Evolutionary conservation across 1,140 invertebrate species (phyloP).

Genomic region (Ladona fulva): DNA sequence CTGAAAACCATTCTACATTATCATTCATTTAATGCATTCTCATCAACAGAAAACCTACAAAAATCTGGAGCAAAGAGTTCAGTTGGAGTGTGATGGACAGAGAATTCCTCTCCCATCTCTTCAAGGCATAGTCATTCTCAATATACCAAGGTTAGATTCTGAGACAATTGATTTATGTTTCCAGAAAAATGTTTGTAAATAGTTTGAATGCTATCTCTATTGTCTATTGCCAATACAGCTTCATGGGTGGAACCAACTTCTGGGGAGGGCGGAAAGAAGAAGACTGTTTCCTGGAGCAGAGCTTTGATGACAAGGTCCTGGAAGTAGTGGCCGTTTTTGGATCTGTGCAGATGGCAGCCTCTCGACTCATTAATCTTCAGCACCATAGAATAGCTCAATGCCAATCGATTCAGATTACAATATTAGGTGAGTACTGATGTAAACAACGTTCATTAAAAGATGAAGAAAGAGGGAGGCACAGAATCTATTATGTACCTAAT

Average conservation of each 20-base stretch:
- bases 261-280: conserved; percentile 90
- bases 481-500: background rate
- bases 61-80: conserved; percentile 91
- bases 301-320: conserved; percentile 86
- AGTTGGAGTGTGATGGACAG: conserved; percentile 86
- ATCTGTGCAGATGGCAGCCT: conserved; percentile 94
- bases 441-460: too few relatives aligned
- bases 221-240: conserved; percentile 44
- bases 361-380: conserved; percentile 85
- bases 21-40: conserved; percentile 18
- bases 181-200: background rate
- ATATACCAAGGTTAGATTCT: conserved; percentile 72
- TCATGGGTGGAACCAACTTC: conserved; percentile 98
- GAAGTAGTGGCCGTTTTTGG: conserved; percentile 96
- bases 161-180: too few relatives aligned
- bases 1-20: background rate
- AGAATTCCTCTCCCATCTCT: conserved; percentile 83
- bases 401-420: conserved; percentile 89
- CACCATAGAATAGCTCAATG: conserved; percentile 96
- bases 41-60: conserved; percentile 75
- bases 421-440: conserved; percentile 56
- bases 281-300: conserved; percentile 76
- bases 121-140: conserved; percentile 93
- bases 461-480: too few relatives aligned
- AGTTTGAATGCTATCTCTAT: background rate